phyloP scores from a whole-genome alignment of 1,140 invertebrate genomes.

The Cotesia vestalis region DNA sequence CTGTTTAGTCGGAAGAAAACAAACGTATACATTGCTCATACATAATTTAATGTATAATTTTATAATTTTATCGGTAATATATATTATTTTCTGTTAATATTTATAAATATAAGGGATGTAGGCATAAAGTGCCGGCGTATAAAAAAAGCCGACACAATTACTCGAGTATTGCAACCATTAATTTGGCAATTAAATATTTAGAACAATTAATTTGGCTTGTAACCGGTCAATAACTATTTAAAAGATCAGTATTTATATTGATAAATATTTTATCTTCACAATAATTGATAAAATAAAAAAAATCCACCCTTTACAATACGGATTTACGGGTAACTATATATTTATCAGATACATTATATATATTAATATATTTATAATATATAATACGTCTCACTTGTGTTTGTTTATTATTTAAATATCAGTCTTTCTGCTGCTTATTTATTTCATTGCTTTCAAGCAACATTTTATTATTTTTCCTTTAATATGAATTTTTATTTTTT shows the following conservation, averaged over 20 bases:
- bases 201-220: too few species aligned
- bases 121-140: slow-evolving; percentile 45
- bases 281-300: slow-evolving; percentile 30
- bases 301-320: slow-evolving; percentile 24
- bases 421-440: slow-evolving; percentile 49
- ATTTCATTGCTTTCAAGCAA: background rate
- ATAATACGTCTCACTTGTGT: slow-evolving; percentile 46
- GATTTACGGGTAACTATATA: slow-evolving; percentile 33
- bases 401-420: slow-evolving; percentile 38
- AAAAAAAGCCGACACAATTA: slow-evolving; percentile 40
- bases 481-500: slow-evolving; percentile 41
- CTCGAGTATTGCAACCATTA: slow-evolving; percentile 46
- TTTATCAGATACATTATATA: too few species aligned
- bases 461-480: slow-evolving; percentile 1
- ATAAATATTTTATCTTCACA: slow-evolving; percentile 10
- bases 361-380: slow-evolving; percentile 9
- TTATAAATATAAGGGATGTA: slow-evolving; percentile 39
- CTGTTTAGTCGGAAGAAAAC: slow-evolving; percentile 2
- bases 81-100: slow-evolving; percentile 26
- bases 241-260: slow-evolving; percentile 4
- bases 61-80: slow-evolving; percentile 30
- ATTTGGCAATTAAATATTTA: too few species aligned
- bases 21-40: slow-evolving; percentile 41
- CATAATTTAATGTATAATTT: slow-evolving; percentile 33
- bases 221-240: too few species aligned